A percentile compares a stretch with the other conserved stretches of the same genome.
Evolutionary conservation across 2,797 vertebrate species (phyloP).

Genomic region (Pitangus sulphuratus): DNA sequence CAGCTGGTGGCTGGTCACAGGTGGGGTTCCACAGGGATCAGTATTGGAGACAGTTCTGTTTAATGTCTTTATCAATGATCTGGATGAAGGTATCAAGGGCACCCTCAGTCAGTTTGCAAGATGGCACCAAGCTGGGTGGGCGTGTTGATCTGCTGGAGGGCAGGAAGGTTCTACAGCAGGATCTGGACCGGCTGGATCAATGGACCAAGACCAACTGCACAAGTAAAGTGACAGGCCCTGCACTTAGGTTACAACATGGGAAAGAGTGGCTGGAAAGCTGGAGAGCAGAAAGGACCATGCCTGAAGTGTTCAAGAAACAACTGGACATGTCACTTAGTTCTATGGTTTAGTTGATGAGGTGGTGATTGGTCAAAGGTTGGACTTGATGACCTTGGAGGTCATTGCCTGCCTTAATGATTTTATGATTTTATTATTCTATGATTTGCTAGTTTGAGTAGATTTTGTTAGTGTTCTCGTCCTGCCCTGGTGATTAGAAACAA

Average conservation of each 20-base stretch:
- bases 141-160: background rate
- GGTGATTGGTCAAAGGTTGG: background rate
- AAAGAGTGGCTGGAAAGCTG: background rate
- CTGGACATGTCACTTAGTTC: too few relatives aligned
- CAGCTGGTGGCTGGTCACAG: background rate
- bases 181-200: background rate
- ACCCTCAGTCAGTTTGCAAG: background rate
- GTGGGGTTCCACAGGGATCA: background rate
- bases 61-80: too few relatives aligned
- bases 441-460: background rate
- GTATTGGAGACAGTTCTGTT: background rate
- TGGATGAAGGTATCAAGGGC: rapidly evolving
- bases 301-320: background rate
- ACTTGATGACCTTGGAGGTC: background rate
- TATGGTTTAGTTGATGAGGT: background rate
- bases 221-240: background rate
- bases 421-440: background rate
- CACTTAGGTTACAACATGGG: background rate
- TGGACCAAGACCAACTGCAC: background rate
- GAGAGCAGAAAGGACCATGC: background rate
- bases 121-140: background rate
- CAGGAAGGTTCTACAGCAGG: background rate
- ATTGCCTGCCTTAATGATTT: background rate
- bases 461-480: background rate
- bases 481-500: background rate